Conservation (phyloP, 2,888 invertebrate genomes). For the Horisme vitalbata region DNA sequence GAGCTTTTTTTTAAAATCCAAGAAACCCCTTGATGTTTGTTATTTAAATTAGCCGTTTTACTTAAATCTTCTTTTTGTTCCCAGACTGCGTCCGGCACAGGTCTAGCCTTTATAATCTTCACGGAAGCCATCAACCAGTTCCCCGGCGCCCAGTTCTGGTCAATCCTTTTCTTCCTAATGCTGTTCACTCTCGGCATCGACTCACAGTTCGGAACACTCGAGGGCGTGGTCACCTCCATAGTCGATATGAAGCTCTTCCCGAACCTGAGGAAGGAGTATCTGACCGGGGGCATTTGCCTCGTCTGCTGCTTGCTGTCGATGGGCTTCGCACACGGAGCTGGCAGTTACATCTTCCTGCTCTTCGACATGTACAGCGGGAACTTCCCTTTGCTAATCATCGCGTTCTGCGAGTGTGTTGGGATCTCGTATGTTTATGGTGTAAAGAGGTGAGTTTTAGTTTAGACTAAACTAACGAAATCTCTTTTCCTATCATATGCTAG, state of each 20-base stretch:
- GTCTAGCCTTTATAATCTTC: constrained; percentile 97
- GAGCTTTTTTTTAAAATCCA: no score
- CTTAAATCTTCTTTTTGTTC: no score
- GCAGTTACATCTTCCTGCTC: constrained; percentile 95
- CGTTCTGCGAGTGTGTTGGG: constrained; percentile 95
- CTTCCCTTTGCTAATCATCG: constrained; percentile 95
- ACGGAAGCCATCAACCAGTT: constrained; percentile 99
- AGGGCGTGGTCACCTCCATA: constrained; percentile 97
- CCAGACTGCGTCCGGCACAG: constrained; percentile 97
- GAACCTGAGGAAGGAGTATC: constrained; percentile 93
- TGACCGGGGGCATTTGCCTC: constrained; percentile 91
- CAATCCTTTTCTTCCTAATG: constrained; percentile 97
- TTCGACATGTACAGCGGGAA: constrained; percentile 98
- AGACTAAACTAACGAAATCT: no score
- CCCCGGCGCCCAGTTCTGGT: constrained; percentile 98
- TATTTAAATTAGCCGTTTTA: no score
- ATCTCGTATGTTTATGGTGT: constrained; percentile 97
- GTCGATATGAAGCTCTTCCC: constrained; percentile 98
- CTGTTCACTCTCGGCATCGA: constrained; percentile 97
- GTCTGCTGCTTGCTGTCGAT: constrained; percentile 93
- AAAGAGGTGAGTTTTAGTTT: constrained; percentile 85
- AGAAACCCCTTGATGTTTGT: no score
- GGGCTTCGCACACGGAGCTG: constrained; percentile 95
- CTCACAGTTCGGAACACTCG: constrained; percentile 97
- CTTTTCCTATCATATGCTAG: no score